Conservation (phyloP, 1,140 invertebrate genomes). For the Choristoneura fumiferana region DNA sequence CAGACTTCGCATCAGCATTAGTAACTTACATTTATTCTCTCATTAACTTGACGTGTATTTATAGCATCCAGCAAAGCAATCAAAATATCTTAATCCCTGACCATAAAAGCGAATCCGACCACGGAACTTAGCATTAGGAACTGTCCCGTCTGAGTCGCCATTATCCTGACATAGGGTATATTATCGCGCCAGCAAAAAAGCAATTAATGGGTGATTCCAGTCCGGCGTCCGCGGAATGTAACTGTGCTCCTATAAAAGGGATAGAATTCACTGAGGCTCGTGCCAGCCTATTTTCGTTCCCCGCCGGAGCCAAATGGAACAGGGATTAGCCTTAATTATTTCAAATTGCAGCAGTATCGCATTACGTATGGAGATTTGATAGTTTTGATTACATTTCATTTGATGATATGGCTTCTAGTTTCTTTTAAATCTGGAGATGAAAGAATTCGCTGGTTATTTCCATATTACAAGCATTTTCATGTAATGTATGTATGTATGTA, state of each 20-base stretch:
- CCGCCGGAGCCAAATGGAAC: conserved; percentile 2
- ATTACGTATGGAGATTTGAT: neutral
- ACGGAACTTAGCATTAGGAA: too few relatives aligned
- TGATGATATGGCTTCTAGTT: too few relatives aligned
- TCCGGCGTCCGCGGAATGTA: conserved; percentile 39
- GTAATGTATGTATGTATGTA: too few relatives aligned
- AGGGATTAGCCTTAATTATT: conserved; percentile 20
- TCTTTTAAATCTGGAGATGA: too few relatives aligned
- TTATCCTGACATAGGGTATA: too few relatives aligned
- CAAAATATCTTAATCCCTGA: too few relatives aligned
- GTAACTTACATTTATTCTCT: neutral
- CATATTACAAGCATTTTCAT: too few relatives aligned
- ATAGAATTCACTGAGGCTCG: conserved; percentile 39
- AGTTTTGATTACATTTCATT: too few relatives aligned
- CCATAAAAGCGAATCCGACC: too few relatives aligned
- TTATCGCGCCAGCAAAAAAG: neutral
- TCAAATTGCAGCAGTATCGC: conserved; percentile 1
- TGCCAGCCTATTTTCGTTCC: conserved; percentile 38
- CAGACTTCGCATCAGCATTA: too few relatives aligned
- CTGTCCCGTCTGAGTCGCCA: too few relatives aligned
- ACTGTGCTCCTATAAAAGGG: conserved; percentile 62
- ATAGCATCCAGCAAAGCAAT: neutral
- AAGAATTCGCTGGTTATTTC: too few relatives aligned
- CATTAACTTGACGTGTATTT: conserved; percentile 4
- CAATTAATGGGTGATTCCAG: conserved; percentile 22